Base-by-base conservation (phyloP, 2,888 invertebrate genomes). In the Sphaeridia pumilis region DNA sequence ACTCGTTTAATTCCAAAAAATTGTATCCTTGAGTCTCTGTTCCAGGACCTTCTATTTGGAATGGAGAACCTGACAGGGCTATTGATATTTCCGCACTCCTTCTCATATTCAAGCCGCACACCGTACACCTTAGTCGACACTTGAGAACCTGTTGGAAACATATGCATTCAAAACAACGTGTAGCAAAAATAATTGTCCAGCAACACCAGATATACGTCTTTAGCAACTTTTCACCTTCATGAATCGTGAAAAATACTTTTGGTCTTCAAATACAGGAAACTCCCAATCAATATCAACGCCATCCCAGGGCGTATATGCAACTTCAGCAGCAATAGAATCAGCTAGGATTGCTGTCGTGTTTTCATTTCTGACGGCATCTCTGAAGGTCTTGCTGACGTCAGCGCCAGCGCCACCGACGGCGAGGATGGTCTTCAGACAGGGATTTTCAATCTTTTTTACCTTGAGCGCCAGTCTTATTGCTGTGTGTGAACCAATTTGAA, bases 221-320 rank as follows among this genome's bases (percentile, higher is more conserved):
- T 74, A 17, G 72, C 74, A n/a, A 36, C 75, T 67, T 59, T 28
- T 22, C 14, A 28, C 43, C 2, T n/a, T n/a, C n/a, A n/a, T n/a
- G n/a, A n/a, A n/a, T n/a, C n/a, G n/a, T n/a, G n/a, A n/a, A n/a
- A n/a, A n/a, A n/a, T n/a, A n/a, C n/a, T n/a, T n/a, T n/a, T n/a
- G n/a, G n/a, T n/a, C n/a, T n/a, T n/a, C n/a, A n/a, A n/a, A n/a
- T n/a, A n/a, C n/a, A n/a, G 57, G 57, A 46, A 52, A 57, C 24
- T 54, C 52, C 57, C 57, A 57, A 34, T 57, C 52, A 22, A 54
- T 46, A 34, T 57, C 57, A 22, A 57, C 25, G 7, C 52, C 57
- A 20, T 57, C 52, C 14, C 54, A 46, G 12, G 26, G 47, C 28
- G 42, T 25, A 7, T 12, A 17, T 5, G 12, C 5, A 5, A 38